Evolutionary conservation across 2,888 invertebrate genomes (phyloP), one percentile per base, ranked within the genome.

Genomic region (Eucriotettix oculatus): DNA sequence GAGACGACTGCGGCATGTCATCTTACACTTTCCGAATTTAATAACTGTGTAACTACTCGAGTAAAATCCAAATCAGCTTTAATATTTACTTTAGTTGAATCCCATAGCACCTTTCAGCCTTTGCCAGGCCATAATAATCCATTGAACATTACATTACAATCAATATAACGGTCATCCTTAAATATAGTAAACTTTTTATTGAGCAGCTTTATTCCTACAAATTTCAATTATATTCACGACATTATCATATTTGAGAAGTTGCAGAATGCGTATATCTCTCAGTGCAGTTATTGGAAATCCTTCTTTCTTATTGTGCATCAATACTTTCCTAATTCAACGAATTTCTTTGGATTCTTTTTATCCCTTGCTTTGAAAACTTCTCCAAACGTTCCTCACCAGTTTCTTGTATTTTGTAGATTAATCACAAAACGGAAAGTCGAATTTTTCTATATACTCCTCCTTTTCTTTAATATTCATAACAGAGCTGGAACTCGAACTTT

Each of bases 251-350:
- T 95, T 94, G 0, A 99, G 72, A 16, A 93, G 78, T 71, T 98
- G 96, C 52, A 99, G 74, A 68, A 99, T 98, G 69, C 91, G 86
- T 61, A 99, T 97, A 79, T 99, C 99, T 68, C 99, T 80, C 64
- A 99, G 72, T 0, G 99, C 98, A 48, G 99, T 99, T 65, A 99
- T 99, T 0, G 99, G 99, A 72, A 99, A 99, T 57, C 98, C 98
- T 81, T 99, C 98, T 73, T 97, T 98, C 76, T 99, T 98, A 74
- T 99, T 99, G 70, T 99, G 98, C 97, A 99, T 98, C 5, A 99
- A 75, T 11, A 99, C 96, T 76, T 98, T 99, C 71, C 99, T 99
- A 86, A 99, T 87, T 0, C 99, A 0, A 99, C 98, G 70, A 94
- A 86, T 70, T 90, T 85, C 74, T 89, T 89, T 58, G 85, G 87